Base-by-base conservation (phyloP, 2,113 vertebrate genomes). In the Aepyceros melampus region DNA sequence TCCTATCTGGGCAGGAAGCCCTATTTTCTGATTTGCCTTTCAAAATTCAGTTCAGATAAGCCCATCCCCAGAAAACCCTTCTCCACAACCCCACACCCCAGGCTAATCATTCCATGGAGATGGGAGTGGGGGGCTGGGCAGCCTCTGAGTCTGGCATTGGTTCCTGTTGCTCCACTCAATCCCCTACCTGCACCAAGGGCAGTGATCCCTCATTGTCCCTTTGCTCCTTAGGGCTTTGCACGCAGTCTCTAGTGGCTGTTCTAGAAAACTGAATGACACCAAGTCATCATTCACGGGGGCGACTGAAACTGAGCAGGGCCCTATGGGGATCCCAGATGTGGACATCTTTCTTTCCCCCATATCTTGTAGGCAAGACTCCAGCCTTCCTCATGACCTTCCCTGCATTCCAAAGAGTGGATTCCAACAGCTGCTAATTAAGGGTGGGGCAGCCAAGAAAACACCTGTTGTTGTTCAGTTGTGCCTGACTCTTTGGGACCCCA, bases 21-120 rank as follows among this genome's bases (percentile, higher is more conserved):
- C 43, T 64, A 10, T 88, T 33, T 36, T 87, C 60, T 29, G 40
- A 93, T 93, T 83, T 92, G 87, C 79, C 47, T 78, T 96, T 91
- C 87, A 97, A 93, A 92, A 53, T 31, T 49, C 25, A 49, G 27
- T 23, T 45, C 64, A 78, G 40, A 82, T 47, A 58, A 82, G 8
- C 17, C 45, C 25, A 45, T 87, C 29, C 62, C 21, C 74, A 55
- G 31, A 25, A n/a, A 56, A 19, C 23, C 11, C 25, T 51, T n/a
- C 7, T 23, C 15, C 47, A 11, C 23, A 2, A 1, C 40, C 64
- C 49, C 49, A 13, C 7, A 7, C 40, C 47, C 53, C 36, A 13
- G 2, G 45, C 58, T 56, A 53, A 58, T 86, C 83, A 45, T 81
- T 67, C 15, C 31, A 10, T 31, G 31, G 71, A 15, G 71, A 76